Conservation (phyloP, 64 coral and sea anemone species). For the Cladopsammia gracilis region DNA sequence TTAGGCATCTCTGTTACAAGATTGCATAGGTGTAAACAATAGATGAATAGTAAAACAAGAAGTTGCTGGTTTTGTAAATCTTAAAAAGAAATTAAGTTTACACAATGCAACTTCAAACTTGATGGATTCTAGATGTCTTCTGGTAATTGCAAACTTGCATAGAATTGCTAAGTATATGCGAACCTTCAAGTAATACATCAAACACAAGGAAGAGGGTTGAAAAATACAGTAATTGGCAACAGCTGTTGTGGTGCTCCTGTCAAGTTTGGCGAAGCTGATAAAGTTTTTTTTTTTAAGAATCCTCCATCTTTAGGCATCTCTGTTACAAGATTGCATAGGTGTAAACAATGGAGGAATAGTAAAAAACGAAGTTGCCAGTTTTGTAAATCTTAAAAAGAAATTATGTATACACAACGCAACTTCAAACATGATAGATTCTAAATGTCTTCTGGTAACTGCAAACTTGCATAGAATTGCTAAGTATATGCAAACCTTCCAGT, state of each 20-base stretch:
- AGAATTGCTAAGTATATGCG: too few species aligned
- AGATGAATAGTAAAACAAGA: conserved; percentile 30
- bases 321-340: conserved; percentile 33
- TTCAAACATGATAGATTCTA: background rate
- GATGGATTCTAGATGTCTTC: background rate
- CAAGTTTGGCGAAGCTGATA: background rate
- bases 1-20: conserved; percentile 41
- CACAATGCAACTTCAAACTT: conserved; percentile 2
- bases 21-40: conserved; percentile 45
- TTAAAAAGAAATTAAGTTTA: conserved; percentile 1
- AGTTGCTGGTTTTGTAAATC: background rate
- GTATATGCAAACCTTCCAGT: too few species aligned
- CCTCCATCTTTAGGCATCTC: conserved; percentile 56
- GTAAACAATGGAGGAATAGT: conserved; percentile 42
- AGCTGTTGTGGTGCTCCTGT: too few species aligned
- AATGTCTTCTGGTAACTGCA: background rate
- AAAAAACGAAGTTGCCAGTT: conserved; percentile 8
- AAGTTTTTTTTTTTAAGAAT: too few species aligned
- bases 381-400: conserved; percentile 1
- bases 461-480: too few species aligned
- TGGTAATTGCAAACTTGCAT: too few species aligned
- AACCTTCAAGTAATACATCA: too few species aligned
- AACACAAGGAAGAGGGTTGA: too few species aligned
- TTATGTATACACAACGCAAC: background rate
- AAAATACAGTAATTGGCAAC: too few species aligned